These are phyloP conservation scores for Pentalonia nigronervosa DNA, from an alignment of 1,140 invertebrate species.

Conservation along the genomic window DNA sequence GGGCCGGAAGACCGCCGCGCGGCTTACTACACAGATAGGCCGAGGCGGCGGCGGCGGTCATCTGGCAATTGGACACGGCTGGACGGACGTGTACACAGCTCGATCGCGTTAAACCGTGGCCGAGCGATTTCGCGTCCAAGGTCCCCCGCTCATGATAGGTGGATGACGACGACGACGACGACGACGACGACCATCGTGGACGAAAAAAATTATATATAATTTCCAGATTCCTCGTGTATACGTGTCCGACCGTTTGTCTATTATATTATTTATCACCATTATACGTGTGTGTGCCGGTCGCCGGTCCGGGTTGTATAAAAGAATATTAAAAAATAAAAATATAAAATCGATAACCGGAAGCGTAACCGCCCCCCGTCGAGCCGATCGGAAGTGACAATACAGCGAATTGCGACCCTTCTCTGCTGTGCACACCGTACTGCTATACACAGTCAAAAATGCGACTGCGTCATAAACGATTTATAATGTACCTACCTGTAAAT, in stretches of 20 bases:
- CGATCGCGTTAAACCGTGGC: conserved; percentile 55
- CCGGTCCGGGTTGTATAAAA: neutral
- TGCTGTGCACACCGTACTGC: neutral
- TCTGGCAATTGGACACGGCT: conserved; percentile 49
- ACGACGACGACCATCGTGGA: neutral
- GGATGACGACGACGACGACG: neutral
- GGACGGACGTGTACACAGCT: conserved; percentile 32
- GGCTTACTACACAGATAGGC: neutral
- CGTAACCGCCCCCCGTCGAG: neutral
- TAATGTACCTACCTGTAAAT: neutral
- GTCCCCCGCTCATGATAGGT: neutral
- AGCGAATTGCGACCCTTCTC: neutral
- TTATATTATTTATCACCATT: neutral
- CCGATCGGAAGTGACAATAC: conserved; percentile 32
- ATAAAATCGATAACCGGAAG: conserved; percentile 46
- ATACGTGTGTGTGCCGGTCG: neutral
- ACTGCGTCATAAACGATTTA: neutral
- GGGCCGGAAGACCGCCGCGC: conserved; percentile 27
- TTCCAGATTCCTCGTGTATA: conserved; percentile 25
- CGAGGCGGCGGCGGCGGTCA: conserved; percentile 10
- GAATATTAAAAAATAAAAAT: neutral
- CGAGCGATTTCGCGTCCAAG: conserved; percentile 50
- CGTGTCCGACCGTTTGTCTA: conserved; percentile 12
- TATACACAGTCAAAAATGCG: neutral
- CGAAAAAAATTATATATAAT: neutral